Base-by-base conservation (phyloP, 2,797 vertebrate genomes). In the Cottoperca gobio region DNA sequence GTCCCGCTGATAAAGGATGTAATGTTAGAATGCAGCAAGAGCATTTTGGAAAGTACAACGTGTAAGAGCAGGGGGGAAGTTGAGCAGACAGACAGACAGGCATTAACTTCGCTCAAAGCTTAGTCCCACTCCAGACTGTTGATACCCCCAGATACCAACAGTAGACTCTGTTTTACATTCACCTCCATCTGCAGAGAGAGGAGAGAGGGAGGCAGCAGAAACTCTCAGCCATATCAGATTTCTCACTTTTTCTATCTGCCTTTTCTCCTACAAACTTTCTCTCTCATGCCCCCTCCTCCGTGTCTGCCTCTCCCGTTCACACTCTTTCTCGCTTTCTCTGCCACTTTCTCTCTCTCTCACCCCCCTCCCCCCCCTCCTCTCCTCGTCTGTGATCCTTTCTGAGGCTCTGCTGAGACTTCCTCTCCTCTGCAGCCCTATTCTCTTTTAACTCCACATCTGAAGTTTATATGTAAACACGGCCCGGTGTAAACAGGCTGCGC, bases 131-230 rank as follows among this genome's bases (percentile, higher is more conserved):
- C 78, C 88, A 94, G 93, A 94, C 92, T 94, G 93, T 89, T 92
- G 91, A 95, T 94, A 92, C 91, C 92, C 88, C 90, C 81, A 93
- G 93, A 95, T 94, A 91, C 92, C 91, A 90, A 89, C 84, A 90
- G 87, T 90, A 93, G 91, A 91, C 88, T 89, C 90, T 92, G 89
- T 89, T 95, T 95, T 94, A 93, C 91, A 95, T 95, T 95, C 94
- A 94, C 92, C 91, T 94, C 93, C 93, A 94, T 94, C 92, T 94
- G 90, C 89, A 90, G 87, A 76, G 88, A 79, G 76, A 82, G 72
- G 65, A 53, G 76, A 64, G 72, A 86, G 80, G 60, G 72, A 87
- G 78, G 87, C 82, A 84, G 89, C 86, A 89, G 81, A 82, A 91
- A 90, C 83, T 92, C 87, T 90, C 90, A 92, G 90, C 88, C 86